Conservation (phyloP, 2,797 vertebrate species). For the Mus spretus region DNA sequence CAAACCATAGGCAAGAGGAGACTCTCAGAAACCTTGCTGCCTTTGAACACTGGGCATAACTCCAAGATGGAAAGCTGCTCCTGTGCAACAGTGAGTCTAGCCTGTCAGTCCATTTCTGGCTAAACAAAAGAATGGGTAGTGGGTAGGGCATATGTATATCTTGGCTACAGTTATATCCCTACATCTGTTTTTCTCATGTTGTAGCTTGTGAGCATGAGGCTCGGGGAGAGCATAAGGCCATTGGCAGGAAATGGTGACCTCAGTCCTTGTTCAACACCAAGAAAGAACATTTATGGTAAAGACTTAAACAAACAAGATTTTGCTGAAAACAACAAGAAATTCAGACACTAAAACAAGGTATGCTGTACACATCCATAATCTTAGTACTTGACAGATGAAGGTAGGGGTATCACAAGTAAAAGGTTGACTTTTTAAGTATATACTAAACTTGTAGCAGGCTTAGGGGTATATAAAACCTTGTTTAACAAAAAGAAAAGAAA, state of each 20-base stretch:
- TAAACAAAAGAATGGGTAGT: conserved; percentile 20
- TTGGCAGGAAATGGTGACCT: not conserved
- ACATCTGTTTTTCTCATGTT: conserved; percentile 40
- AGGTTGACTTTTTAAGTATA: not conserved
- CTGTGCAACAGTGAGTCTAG: conserved; percentile 31
- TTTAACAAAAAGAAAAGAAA: not conserved
- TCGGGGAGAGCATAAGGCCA: not conserved
- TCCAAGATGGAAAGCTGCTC: not conserved
- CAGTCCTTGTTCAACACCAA: not conserved
- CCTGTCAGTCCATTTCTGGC: not conserved
- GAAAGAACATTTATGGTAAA: not conserved
- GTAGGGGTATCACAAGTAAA: not conserved
- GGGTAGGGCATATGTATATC: not conserved
- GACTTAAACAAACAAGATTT: not conserved
- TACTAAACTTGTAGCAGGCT: not conserved
- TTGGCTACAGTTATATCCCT: not conserved
- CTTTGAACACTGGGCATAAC: not conserved
- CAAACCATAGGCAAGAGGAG: not conserved
- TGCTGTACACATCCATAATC: not conserved
- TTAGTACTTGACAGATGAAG: not conserved
- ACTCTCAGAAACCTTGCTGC: not conserved
- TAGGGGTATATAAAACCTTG: not conserved
- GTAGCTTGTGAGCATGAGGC: not conserved
- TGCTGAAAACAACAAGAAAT: not conserved
- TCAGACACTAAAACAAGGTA: not conserved